Evolutionary conservation across 2,888 invertebrate genomes (phyloP).

Genomic region (Deilephila elpenor): DNA sequence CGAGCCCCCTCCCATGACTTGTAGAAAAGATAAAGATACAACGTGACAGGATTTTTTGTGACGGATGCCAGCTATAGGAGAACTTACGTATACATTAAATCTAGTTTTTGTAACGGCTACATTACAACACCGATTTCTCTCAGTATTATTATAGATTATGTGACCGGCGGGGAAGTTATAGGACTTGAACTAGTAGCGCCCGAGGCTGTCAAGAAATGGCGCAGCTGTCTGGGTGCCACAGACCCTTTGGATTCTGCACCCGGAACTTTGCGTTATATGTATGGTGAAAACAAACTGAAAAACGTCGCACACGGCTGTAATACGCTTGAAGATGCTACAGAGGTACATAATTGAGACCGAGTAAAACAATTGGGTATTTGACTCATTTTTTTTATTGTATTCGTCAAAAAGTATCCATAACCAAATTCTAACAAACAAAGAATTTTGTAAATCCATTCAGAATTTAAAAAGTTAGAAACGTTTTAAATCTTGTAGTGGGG

Average conservation of each 20-base stretch:
- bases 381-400: too few relatives aligned
- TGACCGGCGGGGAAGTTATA: slow-evolving; percentile 89
- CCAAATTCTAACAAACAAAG: too few relatives aligned
- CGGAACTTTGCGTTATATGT: slow-evolving; percentile 85
- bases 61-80: too few relatives aligned
- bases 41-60: too few relatives aligned
- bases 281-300: slow-evolving; percentile 86
- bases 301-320: slow-evolving; percentile 90
- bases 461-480: too few relatives aligned
- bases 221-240: slow-evolving; percentile 86
- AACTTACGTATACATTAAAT: too few relatives aligned
- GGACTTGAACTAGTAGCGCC: slow-evolving; percentile 90
- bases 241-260: slow-evolving; percentile 86
- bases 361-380: not conserved
- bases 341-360: slow-evolving; percentile 53
- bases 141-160: slow-evolving; percentile 86
- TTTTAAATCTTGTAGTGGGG: too few relatives aligned
- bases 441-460: too few relatives aligned
- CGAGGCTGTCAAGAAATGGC: slow-evolving; percentile 87
- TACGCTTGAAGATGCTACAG: slow-evolving; percentile 80
- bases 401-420: too few relatives aligned
- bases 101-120: too few relatives aligned
- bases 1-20: too few relatives aligned
- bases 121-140: slow-evolving; percentile 18
- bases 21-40: too few relatives aligned